Evolutionary conservation across 2,113 vertebrate species (phyloP), one percentile per base, ranked within the genome.

Genomic region (Ancistrus triradiatus): DNA sequence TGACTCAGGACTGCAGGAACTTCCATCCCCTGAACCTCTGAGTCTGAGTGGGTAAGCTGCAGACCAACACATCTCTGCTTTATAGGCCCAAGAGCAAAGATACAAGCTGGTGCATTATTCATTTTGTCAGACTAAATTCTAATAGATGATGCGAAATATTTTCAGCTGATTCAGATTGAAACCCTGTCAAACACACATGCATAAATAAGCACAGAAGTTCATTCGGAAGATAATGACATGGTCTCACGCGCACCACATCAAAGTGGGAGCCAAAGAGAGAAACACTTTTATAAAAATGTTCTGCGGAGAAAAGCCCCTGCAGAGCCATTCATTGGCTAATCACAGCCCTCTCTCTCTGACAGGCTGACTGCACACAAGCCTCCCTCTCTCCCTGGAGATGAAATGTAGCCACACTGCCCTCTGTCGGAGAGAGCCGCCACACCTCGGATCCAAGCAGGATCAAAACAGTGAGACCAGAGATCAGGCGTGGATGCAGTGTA

Each of bases 331-430:
- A 57, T 63, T 72, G 63, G 60, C 66, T 69, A 73, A 73, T 68
- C 66, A 53, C 18, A 53, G n/a, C 25, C 55, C 59, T 73, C 47
- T 21, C 63, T 33, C 51, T 44, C 55, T n/a, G 65, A 40, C 53
- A 55, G 59, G 17, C 56, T 69, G 49, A 55, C 35, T 65, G 46
- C 43, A 69, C 50, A 28, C 27, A 65, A 24, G 33, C 56, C 61
- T 60, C 15, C 1, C 3, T 2, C 60, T 42, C 50, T 69, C 71
- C 66, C 66, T 56, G 49, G 71, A 69, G 66, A 68, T 52, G 59
- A 73, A 73, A 60, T 47, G 63, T 61, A 56, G 60, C 66, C 66
- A 73, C 71, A 73, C 66, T 73, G 71, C 71, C 71, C 71, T 63
- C 71, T 69, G 56, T 73, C 68, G 71, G 66, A 73, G 11, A 56